Percentiles rank a stretch among this genome's conserved stretches.
phyloP scores from a whole-genome alignment of 2,113 vertebrate genomes.

The Arvicanthis niloticus region DNA sequence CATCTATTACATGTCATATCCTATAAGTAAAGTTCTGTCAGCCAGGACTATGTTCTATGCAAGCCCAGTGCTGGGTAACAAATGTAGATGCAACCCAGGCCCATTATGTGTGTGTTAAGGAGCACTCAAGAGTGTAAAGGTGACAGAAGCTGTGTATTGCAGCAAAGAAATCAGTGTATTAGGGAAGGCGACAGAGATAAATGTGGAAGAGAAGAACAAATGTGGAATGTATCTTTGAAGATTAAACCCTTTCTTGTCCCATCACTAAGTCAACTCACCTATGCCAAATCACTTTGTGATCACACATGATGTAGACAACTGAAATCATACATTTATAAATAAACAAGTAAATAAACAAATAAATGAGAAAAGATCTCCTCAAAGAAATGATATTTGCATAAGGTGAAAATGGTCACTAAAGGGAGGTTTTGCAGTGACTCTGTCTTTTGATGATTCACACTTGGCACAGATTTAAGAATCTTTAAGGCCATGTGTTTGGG shows the following conservation, averaged over 20 bases:
- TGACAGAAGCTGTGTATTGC: neutral
- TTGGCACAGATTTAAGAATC: slow-evolving; percentile 48
- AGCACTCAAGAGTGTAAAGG: neutral
- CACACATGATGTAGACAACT: neutral
- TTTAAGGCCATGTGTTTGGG: slow-evolving; percentile 33
- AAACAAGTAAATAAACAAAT: no score
- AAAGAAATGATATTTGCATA: neutral
- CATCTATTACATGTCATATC: neutral
- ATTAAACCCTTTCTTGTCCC: neutral
- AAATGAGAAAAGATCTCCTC: neutral
- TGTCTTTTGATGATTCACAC: slow-evolving; percentile 11
- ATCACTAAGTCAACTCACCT: neutral
- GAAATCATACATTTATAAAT: neutral
- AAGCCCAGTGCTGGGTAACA: neutral
- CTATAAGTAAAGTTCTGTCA: neutral
- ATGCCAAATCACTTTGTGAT: neutral
- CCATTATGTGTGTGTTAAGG: neutral
- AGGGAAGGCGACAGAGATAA: neutral
- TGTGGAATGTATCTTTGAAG: neutral
- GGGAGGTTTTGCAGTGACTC: neutral
- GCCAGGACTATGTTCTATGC: neutral
- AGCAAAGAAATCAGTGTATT: neutral
- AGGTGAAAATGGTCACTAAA: slow-evolving; percentile 7
- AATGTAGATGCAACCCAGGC: neutral
- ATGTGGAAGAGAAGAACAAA: neutral